Base-by-base conservation (phyloP, 2,113 vertebrate genomes). In the Harpagus bidentatus region DNA sequence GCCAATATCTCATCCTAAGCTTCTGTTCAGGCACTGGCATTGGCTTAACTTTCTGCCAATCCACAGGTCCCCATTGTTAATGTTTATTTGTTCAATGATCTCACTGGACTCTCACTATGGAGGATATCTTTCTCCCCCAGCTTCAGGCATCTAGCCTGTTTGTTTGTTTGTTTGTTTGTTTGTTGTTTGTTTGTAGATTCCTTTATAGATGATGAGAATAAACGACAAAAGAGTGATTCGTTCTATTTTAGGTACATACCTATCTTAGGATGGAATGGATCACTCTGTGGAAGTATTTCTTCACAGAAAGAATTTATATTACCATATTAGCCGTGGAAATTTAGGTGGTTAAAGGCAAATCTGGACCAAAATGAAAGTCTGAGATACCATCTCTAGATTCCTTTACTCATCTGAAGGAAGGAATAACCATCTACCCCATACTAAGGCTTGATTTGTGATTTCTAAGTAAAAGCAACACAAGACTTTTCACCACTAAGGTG, bases 211-310 rank as follows among this genome's bases (percentile, higher is more conserved):
- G 0, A 45, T 63, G 1, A 82, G 19, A 91, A 58, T 38, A 93
- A 84, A 62, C 8, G 0, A 48, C 4, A 74, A 48, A 52, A 70
- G 7, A 2, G 0, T 23, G 1, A 45, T 26, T 70, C 0, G 1
- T 65, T 86, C 25, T 17, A 8, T 61, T 84, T 91, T n/a, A 87
- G 10, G 13, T 66, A 26, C 5, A 22, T 22, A 22, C 7, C 3
- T 66, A 7, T 16, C 3, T 88, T 65, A 43, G 10, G 5, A 82
- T 52, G 7, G 11, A 9, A 67, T 85, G 20, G 20, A 34, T 32
- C 16, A 45, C 4, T 3, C 12, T 22, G 4, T 56, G 15, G 58
- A 86, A 77, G 5, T 16, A 6, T 50, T 82, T 72, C 9, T 77
- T 77, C 32, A 67, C 13, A 43, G 7, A 61, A 66, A 48, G 6